Conservation (phyloP, 1,140 invertebrate species). For the Thrips palmi region DNA sequence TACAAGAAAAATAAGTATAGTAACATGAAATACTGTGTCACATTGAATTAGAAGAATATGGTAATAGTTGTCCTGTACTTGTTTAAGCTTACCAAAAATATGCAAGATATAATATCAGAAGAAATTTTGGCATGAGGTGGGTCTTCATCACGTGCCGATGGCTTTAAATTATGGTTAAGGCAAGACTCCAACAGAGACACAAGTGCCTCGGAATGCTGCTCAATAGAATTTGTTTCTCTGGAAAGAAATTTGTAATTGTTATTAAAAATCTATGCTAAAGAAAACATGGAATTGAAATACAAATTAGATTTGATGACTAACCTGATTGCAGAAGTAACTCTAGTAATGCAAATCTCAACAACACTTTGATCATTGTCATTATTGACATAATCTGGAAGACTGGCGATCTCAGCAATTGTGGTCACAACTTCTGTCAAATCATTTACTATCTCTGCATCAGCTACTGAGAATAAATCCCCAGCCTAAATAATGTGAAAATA, state of each 20-base stretch:
- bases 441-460: slow-evolving; percentile 67
- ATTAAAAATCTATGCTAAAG: background rate
- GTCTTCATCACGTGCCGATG: slow-evolving; percentile 59
- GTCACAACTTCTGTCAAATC: slow-evolving; percentile 68
- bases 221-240: slow-evolving; percentile 72
- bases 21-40: too few relatives aligned
- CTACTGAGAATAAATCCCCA: slow-evolving; percentile 75
- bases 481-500: slow-evolving; percentile 34
- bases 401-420: slow-evolving; percentile 58
- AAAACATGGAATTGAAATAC: slow-evolving; percentile 1
- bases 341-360: slow-evolving; percentile 79
- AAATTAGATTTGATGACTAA: slow-evolving; percentile 16
- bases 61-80: too few relatives aligned
- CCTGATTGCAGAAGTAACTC: slow-evolving; percentile 70
- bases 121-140: slow-evolving; percentile 91
- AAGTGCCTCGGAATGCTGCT: slow-evolving; percentile 63
- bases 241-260: slow-evolving; percentile 13
- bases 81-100: slow-evolving; percentile 58
- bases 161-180: slow-evolving; percentile 70
- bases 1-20: slow-evolving; percentile 15
- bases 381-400: slow-evolving; percentile 55
- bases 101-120: slow-evolving; percentile 80
- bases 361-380: slow-evolving; percentile 86
- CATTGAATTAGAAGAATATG: background rate
- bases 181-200: slow-evolving; percentile 72